These are phyloP conservation scores for Drosophila ustulata DNA, from an alignment of 2,888 invertebrate genomes.

Conservation along the genomic window DNA sequence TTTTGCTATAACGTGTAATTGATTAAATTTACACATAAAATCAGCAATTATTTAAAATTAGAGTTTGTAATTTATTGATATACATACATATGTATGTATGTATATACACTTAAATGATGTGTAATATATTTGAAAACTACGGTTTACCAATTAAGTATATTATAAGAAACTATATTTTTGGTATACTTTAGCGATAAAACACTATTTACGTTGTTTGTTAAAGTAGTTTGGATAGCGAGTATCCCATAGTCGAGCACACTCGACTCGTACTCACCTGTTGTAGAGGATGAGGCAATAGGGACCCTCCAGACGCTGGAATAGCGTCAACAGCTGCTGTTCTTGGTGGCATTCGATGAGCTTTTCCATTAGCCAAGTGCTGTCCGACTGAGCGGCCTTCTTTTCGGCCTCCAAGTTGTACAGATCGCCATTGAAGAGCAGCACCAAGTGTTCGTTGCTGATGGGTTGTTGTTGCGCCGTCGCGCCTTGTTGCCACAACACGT, in stretches of 20 bases:
- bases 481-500: constrained; percentile 95
- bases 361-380: constrained; percentile 56
- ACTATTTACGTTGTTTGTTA: no score
- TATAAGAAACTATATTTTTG: no score
- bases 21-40: no score
- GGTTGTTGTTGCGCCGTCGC: constrained; percentile 89
- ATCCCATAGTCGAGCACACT: not conserved
- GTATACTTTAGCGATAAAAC: no score
- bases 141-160: no score
- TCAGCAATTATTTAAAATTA: no score
- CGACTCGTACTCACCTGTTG: constrained; percentile 84
- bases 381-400: constrained; percentile 78
- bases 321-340: constrained; percentile 74
- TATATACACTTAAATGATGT: no score
- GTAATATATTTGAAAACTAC: no score
- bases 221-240: no score
- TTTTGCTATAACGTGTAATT: no score
- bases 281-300: constrained; percentile 94
- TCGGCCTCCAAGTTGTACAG: constrained; percentile 87
- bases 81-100: no score
- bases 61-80: no score
- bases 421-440: constrained; percentile 96
- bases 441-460: constrained; percentile 86
- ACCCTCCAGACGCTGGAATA: constrained; percentile 89
- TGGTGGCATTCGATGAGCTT: constrained; percentile 70